Conservation (phyloP, 37 sponge, comb jelly and placozoan genomes). For the Aphrocallistes beatrix region DNA sequence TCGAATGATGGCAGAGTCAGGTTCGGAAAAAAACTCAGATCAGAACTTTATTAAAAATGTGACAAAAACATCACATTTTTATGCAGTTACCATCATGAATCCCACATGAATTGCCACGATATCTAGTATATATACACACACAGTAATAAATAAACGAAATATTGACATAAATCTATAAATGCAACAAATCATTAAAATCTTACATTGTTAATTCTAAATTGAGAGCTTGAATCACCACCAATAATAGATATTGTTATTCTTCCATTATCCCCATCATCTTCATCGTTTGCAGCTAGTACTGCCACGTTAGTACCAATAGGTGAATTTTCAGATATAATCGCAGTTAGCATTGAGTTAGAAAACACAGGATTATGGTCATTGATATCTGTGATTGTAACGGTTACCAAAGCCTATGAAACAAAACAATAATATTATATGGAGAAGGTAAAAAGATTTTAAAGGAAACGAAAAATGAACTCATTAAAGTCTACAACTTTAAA, state of each 20-base stretch:
- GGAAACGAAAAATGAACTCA: no score
- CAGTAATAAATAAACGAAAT: background rate
- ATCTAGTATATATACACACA: no score
- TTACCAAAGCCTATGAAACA: background rate
- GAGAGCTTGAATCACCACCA: background rate
- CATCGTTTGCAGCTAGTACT: background rate
- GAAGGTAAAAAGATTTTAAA: no score
- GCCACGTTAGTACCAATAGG: background rate
- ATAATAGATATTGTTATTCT: background rate
- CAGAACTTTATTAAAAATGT: no score
- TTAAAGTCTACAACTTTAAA: no score
- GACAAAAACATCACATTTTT: no score
- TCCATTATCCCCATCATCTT: slow-evolving; percentile 12
- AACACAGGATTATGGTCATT: slow-evolving; percentile 22
- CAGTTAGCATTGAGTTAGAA: background rate
- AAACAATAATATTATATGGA: background rate
- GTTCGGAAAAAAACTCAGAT: no score
- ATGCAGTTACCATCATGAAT: no score
- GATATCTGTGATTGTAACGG: slow-evolving; percentile 1
- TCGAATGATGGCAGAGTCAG: no score
- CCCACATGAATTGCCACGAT: no score
- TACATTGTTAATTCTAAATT: background rate
- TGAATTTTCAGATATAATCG: slow-evolving; percentile 12
- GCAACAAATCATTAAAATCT: background rate
- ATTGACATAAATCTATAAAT: background rate